A percentile compares a stretch with the other conserved stretches of the same genome.
Evolutionary conservation across 2,888 invertebrate species (phyloP).

Genomic region (Tortrix viridana): DNA sequence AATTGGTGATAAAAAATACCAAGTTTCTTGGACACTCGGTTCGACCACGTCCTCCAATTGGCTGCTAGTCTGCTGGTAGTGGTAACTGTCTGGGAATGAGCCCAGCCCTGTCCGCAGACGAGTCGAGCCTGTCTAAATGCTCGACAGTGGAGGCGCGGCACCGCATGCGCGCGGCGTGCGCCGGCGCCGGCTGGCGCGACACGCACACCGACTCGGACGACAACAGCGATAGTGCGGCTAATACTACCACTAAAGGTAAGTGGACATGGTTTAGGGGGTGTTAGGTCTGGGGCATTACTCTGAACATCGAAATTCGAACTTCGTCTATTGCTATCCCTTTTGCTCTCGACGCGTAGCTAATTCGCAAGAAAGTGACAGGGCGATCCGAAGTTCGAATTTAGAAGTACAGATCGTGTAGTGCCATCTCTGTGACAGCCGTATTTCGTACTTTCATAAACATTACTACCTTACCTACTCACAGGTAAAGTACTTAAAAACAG

Average conservation of each 20-base stretch:
- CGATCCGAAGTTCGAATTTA: too few relatives aligned
- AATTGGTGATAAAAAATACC: too few relatives aligned
- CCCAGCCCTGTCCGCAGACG: conserved; percentile 70
- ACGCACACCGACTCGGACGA: conserved; percentile 77
- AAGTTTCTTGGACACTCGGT: not conserved
- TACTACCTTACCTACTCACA: too few relatives aligned
- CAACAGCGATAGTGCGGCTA: conserved; percentile 79
- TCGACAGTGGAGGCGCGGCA: conserved; percentile 86
- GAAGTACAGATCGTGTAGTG: too few relatives aligned
- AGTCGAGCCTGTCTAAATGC: conserved; percentile 86
- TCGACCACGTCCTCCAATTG: conserved; percentile 18
- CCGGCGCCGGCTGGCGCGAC: conserved; percentile 63
- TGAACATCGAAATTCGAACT: too few relatives aligned
- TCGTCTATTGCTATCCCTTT: too few relatives aligned
- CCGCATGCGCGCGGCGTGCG: conserved; percentile 71
- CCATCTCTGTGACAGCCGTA: too few relatives aligned
- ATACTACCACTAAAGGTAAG: conserved; percentile 79
- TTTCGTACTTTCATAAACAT: too few relatives aligned
- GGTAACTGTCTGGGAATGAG: conserved; percentile 16
- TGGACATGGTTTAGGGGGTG: not conserved
- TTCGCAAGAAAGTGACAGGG: too few relatives aligned
- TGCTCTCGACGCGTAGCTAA: too few relatives aligned
- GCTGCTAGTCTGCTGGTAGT: conserved; percentile 26
- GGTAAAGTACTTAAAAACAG: too few relatives aligned
- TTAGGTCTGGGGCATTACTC: too few relatives aligned